Conservation (phyloP, 1,140 invertebrate species). For the Gryon sp. region DNA sequence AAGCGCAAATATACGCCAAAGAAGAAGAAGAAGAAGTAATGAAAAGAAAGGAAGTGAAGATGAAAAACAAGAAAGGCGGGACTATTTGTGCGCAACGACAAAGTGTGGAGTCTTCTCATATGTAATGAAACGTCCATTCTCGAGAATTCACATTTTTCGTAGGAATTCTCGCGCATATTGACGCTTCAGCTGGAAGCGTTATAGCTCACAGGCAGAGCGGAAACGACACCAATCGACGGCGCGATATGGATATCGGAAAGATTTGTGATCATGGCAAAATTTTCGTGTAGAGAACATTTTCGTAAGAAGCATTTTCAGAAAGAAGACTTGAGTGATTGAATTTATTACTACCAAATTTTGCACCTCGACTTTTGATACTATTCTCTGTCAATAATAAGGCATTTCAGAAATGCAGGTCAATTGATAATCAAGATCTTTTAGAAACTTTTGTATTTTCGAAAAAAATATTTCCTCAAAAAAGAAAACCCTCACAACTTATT, state of each 20-base stretch:
- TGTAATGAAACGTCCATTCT: conserved; percentile 54
- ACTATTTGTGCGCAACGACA: conserved; percentile 39
- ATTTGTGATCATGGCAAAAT: conserved; percentile 24
- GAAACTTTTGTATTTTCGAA: too few relatives aligned
- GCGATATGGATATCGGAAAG: conserved; percentile 25
- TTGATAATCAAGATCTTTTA: too few relatives aligned
- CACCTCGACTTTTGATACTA: too few relatives aligned
- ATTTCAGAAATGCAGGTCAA: too few relatives aligned
- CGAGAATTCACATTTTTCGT: conserved; percentile 49
- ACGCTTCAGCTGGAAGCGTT: not conserved
- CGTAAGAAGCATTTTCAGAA: too few relatives aligned
- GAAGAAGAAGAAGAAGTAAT: not conserved
- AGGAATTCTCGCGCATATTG: conserved; percentile 19
- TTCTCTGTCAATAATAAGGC: too few relatives aligned
- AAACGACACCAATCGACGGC: conserved; percentile 18
- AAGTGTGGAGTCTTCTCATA: conserved; percentile 33
- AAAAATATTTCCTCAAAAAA: too few relatives aligned
- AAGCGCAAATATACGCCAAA: too few relatives aligned
- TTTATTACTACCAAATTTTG: too few relatives aligned
- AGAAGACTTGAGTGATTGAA: too few relatives aligned
- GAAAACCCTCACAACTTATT: too few relatives aligned
- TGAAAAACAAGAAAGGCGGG: conserved; percentile 15
- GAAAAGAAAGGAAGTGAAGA: conserved; percentile 3
- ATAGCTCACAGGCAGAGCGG: not conserved
- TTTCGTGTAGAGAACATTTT: too few relatives aligned